These are phyloP conservation scores for Cylindroiulus punctatus DNA, from an alignment of 2,888 invertebrate species.

Conservation along the genomic window DNA sequence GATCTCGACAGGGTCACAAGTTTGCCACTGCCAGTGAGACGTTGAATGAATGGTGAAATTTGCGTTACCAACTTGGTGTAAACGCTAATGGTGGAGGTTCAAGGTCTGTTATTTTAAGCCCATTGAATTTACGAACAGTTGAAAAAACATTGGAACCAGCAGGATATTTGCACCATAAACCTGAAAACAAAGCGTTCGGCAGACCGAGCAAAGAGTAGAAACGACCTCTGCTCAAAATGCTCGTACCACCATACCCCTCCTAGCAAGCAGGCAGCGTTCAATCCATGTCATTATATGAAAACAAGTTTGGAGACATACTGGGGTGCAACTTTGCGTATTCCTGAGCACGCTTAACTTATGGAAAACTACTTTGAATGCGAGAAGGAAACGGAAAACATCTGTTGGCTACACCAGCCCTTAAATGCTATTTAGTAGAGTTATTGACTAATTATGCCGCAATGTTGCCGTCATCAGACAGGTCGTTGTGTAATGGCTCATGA, in stretches of 20 bases:
- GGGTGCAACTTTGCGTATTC: not conserved
- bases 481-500: too few relatives aligned
- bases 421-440: too few relatives aligned
- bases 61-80: too few relatives aligned
- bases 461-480: too few relatives aligned
- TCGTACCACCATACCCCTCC: not conserved
- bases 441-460: too few relatives aligned
- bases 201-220: not conserved
- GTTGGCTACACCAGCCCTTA: too few relatives aligned
- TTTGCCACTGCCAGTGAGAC: not conserved
- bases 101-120: not conserved
- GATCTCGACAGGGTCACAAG: not conserved
- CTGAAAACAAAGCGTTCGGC: too few relatives aligned
- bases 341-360: not conserved
- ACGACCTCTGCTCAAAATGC: not conserved
- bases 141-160: not conserved
- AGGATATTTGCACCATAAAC: too few relatives aligned
- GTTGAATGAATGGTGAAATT: not conserved
- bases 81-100: not conserved
- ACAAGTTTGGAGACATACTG: constrained; percentile 27
- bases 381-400: too few relatives aligned
- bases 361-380: too few relatives aligned
- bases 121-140: not conserved
- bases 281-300: not conserved
- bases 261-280: not conserved